Evolutionary conservation across 1,140 invertebrate genomes (phyloP).

Genomic region (Danaus melanippus): DNA sequence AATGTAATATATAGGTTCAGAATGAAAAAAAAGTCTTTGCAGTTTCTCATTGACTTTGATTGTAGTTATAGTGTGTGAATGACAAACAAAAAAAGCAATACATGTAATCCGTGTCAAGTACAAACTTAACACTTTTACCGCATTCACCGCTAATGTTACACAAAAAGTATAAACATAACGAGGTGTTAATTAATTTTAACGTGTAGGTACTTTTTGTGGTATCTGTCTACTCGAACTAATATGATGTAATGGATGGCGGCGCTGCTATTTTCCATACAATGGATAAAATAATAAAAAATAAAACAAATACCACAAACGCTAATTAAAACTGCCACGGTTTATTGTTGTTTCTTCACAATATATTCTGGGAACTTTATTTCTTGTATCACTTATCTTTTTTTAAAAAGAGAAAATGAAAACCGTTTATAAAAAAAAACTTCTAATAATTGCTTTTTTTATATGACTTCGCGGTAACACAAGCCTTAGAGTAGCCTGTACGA

Average conservation of each 20-base stretch:
- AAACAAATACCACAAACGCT: constrained; percentile 44
- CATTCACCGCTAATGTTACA: too few species aligned
- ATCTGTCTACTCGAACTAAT: constrained; percentile 27
- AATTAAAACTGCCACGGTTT: constrained; percentile 46
- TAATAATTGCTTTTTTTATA: too few species aligned
- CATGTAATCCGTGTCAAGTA: too few species aligned
- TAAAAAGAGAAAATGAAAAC: constrained; percentile 9
- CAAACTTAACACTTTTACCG: too few species aligned
- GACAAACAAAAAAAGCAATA: too few species aligned
- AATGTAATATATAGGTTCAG: too few species aligned
- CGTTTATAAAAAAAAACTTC: constrained; percentile 8
- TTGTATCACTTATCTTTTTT: neutral
- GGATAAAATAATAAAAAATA: constrained; percentile 45
- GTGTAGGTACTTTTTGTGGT: constrained; percentile 1
- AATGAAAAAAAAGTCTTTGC: too few species aligned
- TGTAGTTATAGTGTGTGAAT: too few species aligned
- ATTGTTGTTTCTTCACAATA: constrained; percentile 22
- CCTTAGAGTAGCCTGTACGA: constrained; percentile 22
- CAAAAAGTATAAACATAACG: too few species aligned
- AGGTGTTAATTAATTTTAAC: constrained; percentile 1
- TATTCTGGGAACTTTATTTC: constrained; percentile 18
- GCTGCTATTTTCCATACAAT: constrained; percentile 60
- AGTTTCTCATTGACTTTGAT: too few species aligned
- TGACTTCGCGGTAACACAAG: constrained; percentile 19
- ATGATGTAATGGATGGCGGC: constrained; percentile 57